Percentiles rank a stretch among this genome's conserved stretches.
These are phyloP conservation scores for Rhagium mordax DNA, from an alignment of 2,888 invertebrate species.

Conservation along the genomic window DNA sequence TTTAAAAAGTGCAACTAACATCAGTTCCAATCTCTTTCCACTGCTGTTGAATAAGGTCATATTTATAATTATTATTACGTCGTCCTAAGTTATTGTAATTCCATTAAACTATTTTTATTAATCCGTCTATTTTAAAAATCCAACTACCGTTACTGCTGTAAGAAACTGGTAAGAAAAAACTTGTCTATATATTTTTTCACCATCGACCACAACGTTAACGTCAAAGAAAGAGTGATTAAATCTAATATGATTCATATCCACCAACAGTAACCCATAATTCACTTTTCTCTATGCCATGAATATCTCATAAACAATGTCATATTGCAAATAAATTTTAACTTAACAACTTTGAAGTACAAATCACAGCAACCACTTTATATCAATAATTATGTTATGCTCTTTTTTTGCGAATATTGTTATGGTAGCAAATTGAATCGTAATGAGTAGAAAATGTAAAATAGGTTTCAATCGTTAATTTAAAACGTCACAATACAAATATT, in stretches of 20 bases:
- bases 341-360: constrained; percentile 37
- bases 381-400: constrained; percentile 13
- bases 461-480: neutral
- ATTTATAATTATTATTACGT: neutral
- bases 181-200: neutral
- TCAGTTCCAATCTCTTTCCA: neutral
- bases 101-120: neutral
- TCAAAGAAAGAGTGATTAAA: constrained; percentile 12
- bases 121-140: neutral
- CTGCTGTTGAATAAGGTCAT: neutral
- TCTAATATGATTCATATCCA: constrained; percentile 12
- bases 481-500: neutral
- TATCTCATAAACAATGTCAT: constrained; percentile 40
- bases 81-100: neutral
- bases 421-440: neutral
- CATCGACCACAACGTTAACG: neutral
- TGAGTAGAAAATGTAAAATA: neutral
- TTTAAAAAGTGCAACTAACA: neutral
- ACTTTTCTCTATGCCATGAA: constrained; percentile 32
- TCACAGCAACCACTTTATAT: constrained; percentile 20
- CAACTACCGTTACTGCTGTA: neutral
- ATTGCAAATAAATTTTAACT: constrained; percentile 39
- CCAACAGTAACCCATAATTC: constrained; percentile 34
- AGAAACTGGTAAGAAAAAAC: neutral
- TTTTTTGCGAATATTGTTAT: constrained; percentile 7